A percentile compares a stretch with the other conserved stretches of the same genome.
These are phyloP conservation scores for Pantherophis guttatus DNA, from an alignment of 2,113 vertebrate genomes.

Conservation along the genomic window DNA sequence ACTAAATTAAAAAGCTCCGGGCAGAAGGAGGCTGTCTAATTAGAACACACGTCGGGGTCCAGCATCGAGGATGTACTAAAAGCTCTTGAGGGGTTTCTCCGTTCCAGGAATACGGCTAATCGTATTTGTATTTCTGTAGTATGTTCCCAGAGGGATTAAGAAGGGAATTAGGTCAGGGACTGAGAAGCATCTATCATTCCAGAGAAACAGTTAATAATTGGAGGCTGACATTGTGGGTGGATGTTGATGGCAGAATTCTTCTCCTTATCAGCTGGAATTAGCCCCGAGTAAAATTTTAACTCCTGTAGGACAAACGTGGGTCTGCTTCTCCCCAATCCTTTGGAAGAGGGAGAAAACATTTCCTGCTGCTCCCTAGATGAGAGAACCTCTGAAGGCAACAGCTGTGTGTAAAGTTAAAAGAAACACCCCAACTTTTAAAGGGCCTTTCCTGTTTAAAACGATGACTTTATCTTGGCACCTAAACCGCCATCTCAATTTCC, in stretches of 20 bases:
- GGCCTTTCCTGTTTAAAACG: too few species aligned
- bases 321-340: neutral
- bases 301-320: neutral
- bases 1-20: neutral
- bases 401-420: neutral
- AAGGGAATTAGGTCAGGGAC: neutral
- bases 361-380: neutral
- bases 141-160: neutral
- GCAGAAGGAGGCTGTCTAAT: neutral
- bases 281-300: neutral
- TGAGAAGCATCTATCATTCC: too few species aligned
- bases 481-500: slow-evolving; percentile 14
- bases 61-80: neutral
- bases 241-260: neutral
- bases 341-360: neutral
- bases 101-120: neutral
- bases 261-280: neutral
- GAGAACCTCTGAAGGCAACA: neutral
- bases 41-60: too few species aligned
- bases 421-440: neutral
- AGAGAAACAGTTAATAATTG: neutral
- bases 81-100: neutral
- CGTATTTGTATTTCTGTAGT: neutral
- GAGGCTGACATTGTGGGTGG: neutral
- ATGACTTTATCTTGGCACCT: accelerated